A percentile compares a stretch with the other conserved stretches of the same genome.
These are phyloP conservation scores for Leucosticte australis DNA, from an alignment of 2,113 vertebrate species.

Conservation along the genomic window DNA sequence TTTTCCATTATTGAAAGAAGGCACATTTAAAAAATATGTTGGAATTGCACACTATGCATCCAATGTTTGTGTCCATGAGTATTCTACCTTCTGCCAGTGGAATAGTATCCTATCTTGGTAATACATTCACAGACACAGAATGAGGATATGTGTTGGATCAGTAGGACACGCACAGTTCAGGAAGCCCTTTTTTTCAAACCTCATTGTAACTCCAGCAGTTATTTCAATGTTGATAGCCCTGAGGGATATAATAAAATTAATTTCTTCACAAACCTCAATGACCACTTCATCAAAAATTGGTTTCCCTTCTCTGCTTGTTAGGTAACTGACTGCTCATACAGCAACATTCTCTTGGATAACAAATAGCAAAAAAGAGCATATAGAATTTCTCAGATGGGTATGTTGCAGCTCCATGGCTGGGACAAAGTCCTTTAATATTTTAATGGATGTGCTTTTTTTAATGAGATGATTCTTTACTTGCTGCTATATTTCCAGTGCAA, in stretches of 20 bases:
- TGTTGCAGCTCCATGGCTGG: not conserved
- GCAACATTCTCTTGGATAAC: not conserved
- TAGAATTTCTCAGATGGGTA: not conserved
- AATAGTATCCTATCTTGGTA: not conserved
- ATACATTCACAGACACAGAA: not conserved
- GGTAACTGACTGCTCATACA: not conserved
- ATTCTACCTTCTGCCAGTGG: not conserved
- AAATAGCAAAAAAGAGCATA: not conserved
- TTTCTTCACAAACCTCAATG: not conserved
- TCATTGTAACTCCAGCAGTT: not conserved
- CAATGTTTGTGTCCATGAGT: not conserved
- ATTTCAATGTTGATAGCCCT: not conserved
- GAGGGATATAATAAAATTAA: not conserved
- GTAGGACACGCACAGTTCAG: not conserved
- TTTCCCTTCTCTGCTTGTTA: not conserved
- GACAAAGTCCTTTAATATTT: not conserved
- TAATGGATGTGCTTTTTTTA: not conserved
- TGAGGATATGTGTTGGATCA: not conserved
- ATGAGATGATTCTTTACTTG: not conserved
- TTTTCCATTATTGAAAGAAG: not conserved
- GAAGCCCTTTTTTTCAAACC: not conserved
- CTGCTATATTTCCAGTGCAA: not conserved
- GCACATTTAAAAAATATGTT: not conserved
- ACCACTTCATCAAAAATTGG: not conserved
- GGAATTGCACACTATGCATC: not conserved